These are phyloP conservation scores for Itoplectis maculator DNA, from an alignment of 2,888 invertebrate genomes.

Conservation along the genomic window DNA sequence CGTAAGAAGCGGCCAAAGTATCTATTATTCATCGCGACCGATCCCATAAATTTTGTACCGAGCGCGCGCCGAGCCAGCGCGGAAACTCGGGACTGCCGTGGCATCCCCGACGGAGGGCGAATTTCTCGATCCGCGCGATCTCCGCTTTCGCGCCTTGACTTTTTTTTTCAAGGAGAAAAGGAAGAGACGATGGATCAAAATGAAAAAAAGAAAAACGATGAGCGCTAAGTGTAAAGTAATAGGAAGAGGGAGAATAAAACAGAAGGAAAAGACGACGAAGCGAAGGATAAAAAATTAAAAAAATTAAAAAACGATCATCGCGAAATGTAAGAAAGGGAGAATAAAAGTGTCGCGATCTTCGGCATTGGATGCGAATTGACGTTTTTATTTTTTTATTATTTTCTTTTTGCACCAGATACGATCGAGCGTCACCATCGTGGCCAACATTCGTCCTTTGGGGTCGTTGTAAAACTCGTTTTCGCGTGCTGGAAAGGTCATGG, in stretches of 20 bases:
- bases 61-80: neutral
- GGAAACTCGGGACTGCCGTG: neutral
- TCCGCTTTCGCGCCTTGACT: neutral
- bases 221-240: too few relatives aligned
- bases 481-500: conserved; percentile 25
- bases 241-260: too few relatives aligned
- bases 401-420: neutral
- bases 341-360: too few relatives aligned
- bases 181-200: too few relatives aligned
- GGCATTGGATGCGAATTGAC: too few relatives aligned
- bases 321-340: neutral
- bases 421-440: neutral
- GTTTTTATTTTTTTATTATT: too few relatives aligned
- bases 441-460: neutral
- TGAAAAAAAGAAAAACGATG: too few relatives aligned
- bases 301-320: too few relatives aligned
- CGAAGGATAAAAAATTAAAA: neutral
- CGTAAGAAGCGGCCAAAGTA: conserved; percentile 48
- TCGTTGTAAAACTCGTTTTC: conserved; percentile 18
- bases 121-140: conserved; percentile 31
- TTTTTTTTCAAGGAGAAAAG: neutral
- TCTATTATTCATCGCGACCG: conserved; percentile 64
- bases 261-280: too few relatives aligned
- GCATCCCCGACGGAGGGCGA: conserved; percentile 14
- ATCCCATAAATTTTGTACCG: conserved; percentile 61